Conservation (phyloP, 2,113 vertebrate genomes). For the Heterotis niloticus region DNA sequence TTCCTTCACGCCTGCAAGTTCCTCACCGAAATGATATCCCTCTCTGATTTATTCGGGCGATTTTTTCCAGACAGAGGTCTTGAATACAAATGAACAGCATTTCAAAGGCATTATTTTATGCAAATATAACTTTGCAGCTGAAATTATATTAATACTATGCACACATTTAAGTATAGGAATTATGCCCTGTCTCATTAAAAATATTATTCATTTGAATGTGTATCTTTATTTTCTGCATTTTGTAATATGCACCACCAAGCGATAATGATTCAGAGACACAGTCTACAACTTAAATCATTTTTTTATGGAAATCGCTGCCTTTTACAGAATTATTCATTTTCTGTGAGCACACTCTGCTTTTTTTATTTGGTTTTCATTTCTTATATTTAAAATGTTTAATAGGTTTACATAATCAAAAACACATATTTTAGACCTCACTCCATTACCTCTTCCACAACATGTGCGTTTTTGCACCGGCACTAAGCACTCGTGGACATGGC, state of each 20-base stretch:
- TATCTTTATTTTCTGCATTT: slow-evolving; percentile 16
- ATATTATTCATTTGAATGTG: slow-evolving; percentile 21
- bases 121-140: slow-evolving; percentile 38
- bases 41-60: slow-evolving; percentile 38
- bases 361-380: neutral
- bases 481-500: too few relatives aligned
- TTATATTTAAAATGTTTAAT: too few relatives aligned
- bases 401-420: too few relatives aligned
- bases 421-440: too few relatives aligned
- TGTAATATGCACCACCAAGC: neutral
- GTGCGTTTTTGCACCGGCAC: too few relatives aligned
- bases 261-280: neutral
- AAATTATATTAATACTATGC: slow-evolving; percentile 40
- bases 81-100: slow-evolving; percentile 40
- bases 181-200: slow-evolving; percentile 25
- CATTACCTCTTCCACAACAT: too few relatives aligned
- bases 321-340: neutral
- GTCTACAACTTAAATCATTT: neutral
- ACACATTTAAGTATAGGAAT: slow-evolving; percentile 34
- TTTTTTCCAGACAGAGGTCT: slow-evolving; percentile 30
- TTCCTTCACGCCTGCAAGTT: slow-evolving; percentile 34
- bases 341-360: neutral
- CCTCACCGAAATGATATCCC: slow-evolving; percentile 33
- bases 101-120: slow-evolving; percentile 39
- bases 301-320: neutral